These are phyloP conservation scores for Drosophila prostipennis DNA, from an alignment of 2,888 invertebrate species.

Conservation along the genomic window DNA sequence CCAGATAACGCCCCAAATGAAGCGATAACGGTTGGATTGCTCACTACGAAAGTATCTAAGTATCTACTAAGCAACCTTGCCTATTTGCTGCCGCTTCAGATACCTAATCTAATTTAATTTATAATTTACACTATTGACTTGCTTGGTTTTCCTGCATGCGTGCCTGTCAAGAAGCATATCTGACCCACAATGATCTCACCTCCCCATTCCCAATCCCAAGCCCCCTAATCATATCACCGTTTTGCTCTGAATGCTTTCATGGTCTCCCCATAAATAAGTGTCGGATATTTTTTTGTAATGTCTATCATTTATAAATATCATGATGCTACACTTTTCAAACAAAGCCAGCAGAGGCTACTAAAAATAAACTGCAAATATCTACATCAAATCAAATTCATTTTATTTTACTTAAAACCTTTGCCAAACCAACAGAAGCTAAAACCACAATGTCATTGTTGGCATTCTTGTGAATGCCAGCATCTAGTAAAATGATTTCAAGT, in stretches of 20 bases:
- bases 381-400: slow-evolving; percentile 50
- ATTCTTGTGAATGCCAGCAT: neutral
- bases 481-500: slow-evolving; percentile 25
- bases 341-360: slow-evolving; percentile 46
- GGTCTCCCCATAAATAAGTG: slow-evolving; percentile 54
- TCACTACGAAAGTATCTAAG: neutral
- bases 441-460: slow-evolving; percentile 24
- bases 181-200: slow-evolving; percentile 4
- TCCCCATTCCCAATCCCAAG: neutral
- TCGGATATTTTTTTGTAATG: slow-evolving; percentile 62
- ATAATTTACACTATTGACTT: slow-evolving; percentile 41
- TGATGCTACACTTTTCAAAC: slow-evolving; percentile 56
- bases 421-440: slow-evolving; percentile 30
- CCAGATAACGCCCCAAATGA: slow-evolving; percentile 44
- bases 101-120: neutral
- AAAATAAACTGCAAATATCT: slow-evolving; percentile 59
- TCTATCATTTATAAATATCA: slow-evolving; percentile 38
- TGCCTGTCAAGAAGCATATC: slow-evolving; percentile 54
- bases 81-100: neutral
- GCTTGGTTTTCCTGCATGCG: slow-evolving; percentile 62
- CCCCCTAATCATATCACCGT: slow-evolving; percentile 7
- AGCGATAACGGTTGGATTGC: slow-evolving; percentile 21
- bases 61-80: too few species aligned
- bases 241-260: slow-evolving; percentile 49
- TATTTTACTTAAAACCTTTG: slow-evolving; percentile 16